Evolutionary conservation across 2,113 vertebrate species (phyloP), one percentile per base, ranked within the genome.

Genomic region (Pteruthius melanotis): DNA sequence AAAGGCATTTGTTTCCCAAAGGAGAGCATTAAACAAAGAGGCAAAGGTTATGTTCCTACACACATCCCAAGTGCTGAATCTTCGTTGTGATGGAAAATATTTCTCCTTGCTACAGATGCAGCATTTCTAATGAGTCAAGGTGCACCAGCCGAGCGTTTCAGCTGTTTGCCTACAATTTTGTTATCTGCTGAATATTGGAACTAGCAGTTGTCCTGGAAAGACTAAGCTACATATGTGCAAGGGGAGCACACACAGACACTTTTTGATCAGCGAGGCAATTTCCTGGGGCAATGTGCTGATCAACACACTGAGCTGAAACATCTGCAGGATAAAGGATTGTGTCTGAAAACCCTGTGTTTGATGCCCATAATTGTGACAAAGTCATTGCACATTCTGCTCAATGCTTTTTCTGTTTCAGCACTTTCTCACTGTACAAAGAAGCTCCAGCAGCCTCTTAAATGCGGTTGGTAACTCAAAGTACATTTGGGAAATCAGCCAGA

Each of bases 331-430:
- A 95, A 94, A 96, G 90, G 57, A 87, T 87, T 90, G 90, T 70
- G 77, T 93, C 84, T 93, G 91, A 96, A 96, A 97, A 93, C 82
- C 68, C 90, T 72, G 92, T 93, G 92, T 91, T 94, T 87, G 95
- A 97, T 95, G 92, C 91, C 95, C 70, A 63, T 85, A 95, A 91
- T 79, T 91, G 93, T 96, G 82, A 95, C 88, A 96, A 95, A 97
- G 92, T 95, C 95, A 85, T 95, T 87, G 89, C 94, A 91, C 79
- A 93, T 57, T 93, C 82, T 59, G 66, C 42, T 83, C 85, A 89
- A 95, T 93, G 72, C 63, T 72, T 94, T 74, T 95, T 97, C 87
- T 94, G 88, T 96, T 97, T 87, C 83, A 96, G 83, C 54, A 95
- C 70, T 90, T 94, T 92, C 78, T 83, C 75, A 65, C 52, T 78